Evolutionary conservation across 2,888 invertebrate genomes (phyloP).

Genomic region (Heliconius cydno): DNA sequence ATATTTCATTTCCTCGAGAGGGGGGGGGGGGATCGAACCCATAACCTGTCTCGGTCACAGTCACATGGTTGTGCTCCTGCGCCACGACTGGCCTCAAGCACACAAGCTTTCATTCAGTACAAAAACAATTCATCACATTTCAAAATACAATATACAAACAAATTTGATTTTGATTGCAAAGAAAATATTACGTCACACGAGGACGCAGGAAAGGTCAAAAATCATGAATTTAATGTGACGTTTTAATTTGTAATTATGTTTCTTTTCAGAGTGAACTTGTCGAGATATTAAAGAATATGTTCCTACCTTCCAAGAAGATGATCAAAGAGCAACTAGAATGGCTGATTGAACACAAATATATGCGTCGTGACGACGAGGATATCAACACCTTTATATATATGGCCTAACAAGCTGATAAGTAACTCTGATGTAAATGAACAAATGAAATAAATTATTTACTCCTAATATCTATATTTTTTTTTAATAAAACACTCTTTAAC

Average conservation of each 20-base stretch:
- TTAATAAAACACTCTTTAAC: slow-evolving; percentile 39
- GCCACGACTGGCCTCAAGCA: no score
- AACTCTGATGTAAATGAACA: slow-evolving; percentile 58
- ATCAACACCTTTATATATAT: slow-evolving; percentile 99
- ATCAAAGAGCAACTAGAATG: slow-evolving; percentile 99
- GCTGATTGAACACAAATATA: slow-evolving; percentile 99
- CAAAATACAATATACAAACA: no score
- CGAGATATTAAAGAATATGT: slow-evolving; percentile 99
- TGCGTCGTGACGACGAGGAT: slow-evolving; percentile 97
- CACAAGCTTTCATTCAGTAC: no score
- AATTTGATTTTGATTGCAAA: background rate
- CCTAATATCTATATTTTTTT: slow-evolving; percentile 36
- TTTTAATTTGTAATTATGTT: slow-evolving; percentile 24
- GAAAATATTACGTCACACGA: background rate
- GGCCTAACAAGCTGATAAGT: slow-evolving; percentile 84
- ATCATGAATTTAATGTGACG: no score
- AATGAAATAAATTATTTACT: slow-evolving; percentile 74
- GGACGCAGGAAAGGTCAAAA: no score
- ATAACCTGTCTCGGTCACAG: no score
- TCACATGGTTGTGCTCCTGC: no score
- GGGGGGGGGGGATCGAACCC: no score
- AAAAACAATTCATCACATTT: no score
- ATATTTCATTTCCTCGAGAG: no score
- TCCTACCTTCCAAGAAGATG: slow-evolving; percentile 99
- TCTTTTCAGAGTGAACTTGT: slow-evolving; percentile 92